phyloP scores from a whole-genome alignment of 2,888 invertebrate species.

The Pseudococcus viburni region DNA sequence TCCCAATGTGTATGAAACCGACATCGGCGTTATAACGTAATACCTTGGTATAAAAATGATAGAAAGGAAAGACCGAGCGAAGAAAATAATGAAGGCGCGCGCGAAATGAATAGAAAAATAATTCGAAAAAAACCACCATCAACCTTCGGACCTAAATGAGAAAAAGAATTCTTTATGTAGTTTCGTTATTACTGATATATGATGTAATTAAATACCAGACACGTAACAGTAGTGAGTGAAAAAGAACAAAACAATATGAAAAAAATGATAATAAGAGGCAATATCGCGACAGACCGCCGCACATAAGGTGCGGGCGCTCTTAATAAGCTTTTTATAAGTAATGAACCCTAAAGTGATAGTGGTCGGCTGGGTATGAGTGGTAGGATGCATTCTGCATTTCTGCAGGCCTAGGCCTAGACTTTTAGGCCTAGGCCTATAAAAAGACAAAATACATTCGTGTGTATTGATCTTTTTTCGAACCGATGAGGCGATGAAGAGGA shows the following conservation, averaged over 20 bases:
- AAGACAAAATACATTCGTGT: neutral
- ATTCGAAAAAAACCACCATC: neutral
- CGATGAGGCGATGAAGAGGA: neutral
- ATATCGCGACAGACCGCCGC: neutral
- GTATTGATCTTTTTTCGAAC: neutral
- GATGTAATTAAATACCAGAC: constrained; percentile 34
- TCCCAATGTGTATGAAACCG: no score
- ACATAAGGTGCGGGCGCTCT: neutral
- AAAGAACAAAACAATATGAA: neutral
- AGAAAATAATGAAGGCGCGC: neutral
- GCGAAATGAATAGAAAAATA: neutral
- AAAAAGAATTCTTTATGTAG: constrained; percentile 28
- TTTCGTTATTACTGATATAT: neutral
- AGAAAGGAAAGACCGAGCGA: neutral
- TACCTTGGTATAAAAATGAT: no score
- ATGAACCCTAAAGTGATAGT: constrained; percentile 29
- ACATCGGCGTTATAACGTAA: no score
- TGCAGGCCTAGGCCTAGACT: no score
- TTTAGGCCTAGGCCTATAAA: neutral
- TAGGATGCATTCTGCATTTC: neutral
- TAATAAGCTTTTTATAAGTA: constrained; percentile 31
- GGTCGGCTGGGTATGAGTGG: neutral
- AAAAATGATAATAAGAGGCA: neutral
- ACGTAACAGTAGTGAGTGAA: constrained; percentile 14
- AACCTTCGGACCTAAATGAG: constrained; percentile 32